phyloP scores from a whole-genome alignment of 2,888 invertebrate genomes.

The Hylaea fasciaria region DNA sequence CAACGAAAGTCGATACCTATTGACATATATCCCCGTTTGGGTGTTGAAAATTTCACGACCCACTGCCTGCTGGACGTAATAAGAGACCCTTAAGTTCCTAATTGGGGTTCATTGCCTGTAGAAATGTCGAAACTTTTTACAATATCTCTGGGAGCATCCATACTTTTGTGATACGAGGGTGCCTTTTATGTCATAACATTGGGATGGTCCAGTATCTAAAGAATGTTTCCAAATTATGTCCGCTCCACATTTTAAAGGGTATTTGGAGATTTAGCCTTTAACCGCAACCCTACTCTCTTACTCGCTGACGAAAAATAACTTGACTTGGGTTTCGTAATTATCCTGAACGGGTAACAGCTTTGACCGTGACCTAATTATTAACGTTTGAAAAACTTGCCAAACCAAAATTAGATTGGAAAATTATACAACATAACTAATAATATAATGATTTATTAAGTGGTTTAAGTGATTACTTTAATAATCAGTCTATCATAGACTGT shows the following conservation, averaged over 20 bases:
- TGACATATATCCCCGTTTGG: constrained; percentile 19
- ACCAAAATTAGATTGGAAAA: too few species aligned
- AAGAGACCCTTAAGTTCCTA: constrained; percentile 57
- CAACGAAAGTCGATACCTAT: constrained; percentile 13
- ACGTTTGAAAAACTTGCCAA: too few species aligned
- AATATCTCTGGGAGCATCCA: constrained; percentile 43
- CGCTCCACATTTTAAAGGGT: constrained; percentile 11
- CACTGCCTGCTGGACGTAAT: constrained; percentile 47
- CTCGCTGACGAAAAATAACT: too few species aligned
- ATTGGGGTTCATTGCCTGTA: constrained; percentile 60
- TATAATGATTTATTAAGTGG: too few species aligned
- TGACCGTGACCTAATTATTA: too few species aligned
- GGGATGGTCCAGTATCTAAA: constrained; percentile 19
- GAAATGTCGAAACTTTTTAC: constrained; percentile 52
- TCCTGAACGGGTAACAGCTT: too few species aligned
- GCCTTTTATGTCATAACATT: constrained; percentile 21
- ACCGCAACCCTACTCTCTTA: neutral
- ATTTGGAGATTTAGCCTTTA: neutral
- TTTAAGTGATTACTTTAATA: too few species aligned
- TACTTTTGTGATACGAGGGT: constrained; percentile 37
- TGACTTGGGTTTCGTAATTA: too few species aligned
- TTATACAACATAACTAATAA: too few species aligned
- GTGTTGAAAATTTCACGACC: constrained; percentile 48
- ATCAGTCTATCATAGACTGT: too few species aligned
- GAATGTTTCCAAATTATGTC: constrained; percentile 28